phyloP scores from a whole-genome alignment of 2,113 vertebrate species.

The Paracanthobrama guichenoti region DNA sequence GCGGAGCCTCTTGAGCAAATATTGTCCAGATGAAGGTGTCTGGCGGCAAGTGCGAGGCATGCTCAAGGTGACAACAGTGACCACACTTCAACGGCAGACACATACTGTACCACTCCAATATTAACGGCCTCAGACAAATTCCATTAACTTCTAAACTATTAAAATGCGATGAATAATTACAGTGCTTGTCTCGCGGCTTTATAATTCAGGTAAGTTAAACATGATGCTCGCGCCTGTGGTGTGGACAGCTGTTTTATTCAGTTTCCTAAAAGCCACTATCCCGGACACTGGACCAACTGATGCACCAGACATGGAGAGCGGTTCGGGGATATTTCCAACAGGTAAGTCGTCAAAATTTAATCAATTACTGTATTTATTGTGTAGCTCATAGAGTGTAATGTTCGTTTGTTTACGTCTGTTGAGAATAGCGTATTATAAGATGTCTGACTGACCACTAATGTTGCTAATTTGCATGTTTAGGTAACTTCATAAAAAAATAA shows the following conservation, averaged over 20 bases:
- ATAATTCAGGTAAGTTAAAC: constrained; percentile 9
- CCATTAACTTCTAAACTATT: background rate
- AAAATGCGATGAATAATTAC: constrained; percentile 10
- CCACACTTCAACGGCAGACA: background rate
- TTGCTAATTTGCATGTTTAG: background rate
- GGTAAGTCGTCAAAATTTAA: constrained; percentile 59
- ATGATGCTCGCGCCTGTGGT: constrained; percentile 53
- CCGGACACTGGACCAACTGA: constrained; percentile 42
- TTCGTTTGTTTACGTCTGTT: background rate
- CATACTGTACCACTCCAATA: background rate
- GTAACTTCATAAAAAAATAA: background rate
- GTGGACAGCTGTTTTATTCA: constrained; percentile 59
- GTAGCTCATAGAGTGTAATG: background rate
- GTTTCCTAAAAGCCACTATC: constrained; percentile 17
- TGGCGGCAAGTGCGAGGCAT: background rate
- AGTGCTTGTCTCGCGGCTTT: background rate
- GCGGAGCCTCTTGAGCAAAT: constrained; percentile 49
- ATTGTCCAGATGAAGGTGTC: background rate
- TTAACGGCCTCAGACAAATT: background rate
- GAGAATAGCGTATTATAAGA: background rate
- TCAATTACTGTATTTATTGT: background rate
- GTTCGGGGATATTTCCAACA: constrained; percentile 69
- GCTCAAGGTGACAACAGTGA: background rate
- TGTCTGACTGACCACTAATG: background rate
- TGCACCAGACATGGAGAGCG: constrained; percentile 62